A percentile compares a stretch with the other conserved stretches of the same genome.
Evolutionary conservation across 2,113 vertebrate species (phyloP).

Genomic region (Lagenorhynchus albirostris): DNA sequence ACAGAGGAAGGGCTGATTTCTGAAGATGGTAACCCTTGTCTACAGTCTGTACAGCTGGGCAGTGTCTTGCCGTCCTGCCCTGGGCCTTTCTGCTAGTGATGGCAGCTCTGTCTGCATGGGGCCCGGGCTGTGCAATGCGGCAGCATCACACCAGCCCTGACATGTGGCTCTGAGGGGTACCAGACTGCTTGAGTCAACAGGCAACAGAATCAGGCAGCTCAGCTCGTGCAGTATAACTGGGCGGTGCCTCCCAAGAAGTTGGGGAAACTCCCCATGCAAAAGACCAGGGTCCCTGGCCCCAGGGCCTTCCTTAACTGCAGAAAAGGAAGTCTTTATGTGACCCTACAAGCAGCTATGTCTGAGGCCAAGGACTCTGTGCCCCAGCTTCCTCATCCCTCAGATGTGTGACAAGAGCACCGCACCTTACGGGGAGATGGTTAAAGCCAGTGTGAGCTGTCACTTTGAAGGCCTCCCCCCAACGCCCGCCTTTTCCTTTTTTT

Average conservation of each 20-base stretch:
- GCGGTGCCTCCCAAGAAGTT: not conserved
- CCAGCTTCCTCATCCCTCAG: not conserved
- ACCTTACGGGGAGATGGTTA: too few relatives aligned
- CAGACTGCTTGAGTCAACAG: not conserved
- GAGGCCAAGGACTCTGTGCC: not conserved
- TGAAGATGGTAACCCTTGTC: fast-evolving
- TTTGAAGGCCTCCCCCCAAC: not conserved
- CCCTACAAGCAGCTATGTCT: not conserved
- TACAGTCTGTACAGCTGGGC: too few relatives aligned
- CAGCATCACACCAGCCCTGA: not conserved
- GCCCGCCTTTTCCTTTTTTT: not conserved
- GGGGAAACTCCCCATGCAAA: not conserved
- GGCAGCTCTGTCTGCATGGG: not conserved
- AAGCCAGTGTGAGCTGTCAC: not conserved
- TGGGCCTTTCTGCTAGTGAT: not conserved
- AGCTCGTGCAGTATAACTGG: fast-evolving
- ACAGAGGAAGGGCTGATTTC: not conserved
- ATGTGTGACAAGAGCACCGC: not conserved
- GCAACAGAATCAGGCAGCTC: not conserved
- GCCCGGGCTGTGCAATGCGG: not conserved
- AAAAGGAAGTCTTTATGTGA: not conserved
- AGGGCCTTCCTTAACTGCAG: not conserved
- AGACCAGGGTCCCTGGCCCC: not conserved
- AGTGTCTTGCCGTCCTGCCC: not conserved
- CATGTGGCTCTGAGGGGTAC: not conserved